Evolutionary conservation across 2,888 invertebrate genomes (phyloP), one percentile per base, ranked within the genome.

Genomic region (Pedicia rivosa): DNA sequence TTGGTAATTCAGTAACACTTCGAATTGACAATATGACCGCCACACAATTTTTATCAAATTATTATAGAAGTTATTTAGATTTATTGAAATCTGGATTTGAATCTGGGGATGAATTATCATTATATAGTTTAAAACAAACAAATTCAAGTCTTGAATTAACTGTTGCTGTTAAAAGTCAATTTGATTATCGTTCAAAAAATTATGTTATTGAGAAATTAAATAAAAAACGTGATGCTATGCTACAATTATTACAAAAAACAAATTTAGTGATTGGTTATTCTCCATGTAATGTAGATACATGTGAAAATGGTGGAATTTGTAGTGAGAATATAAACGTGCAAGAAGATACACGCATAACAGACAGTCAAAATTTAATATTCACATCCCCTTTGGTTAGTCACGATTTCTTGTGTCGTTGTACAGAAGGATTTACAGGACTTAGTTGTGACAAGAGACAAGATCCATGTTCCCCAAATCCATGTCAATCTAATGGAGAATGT

Each of bases 381-480:
- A 84, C 90, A 14, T 81, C 87, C 0, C 88, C 91, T 0, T 59
- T 74, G 28, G 72, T 92, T 0, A 66, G 69, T 7, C 80, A 87
- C 52, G 79, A 81, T 44, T 81, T 78, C 54, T 67, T 64, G 3
- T 91, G 91, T 54, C 74, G 76, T 44, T 91, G 91, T 52, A 70
- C 74, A 0, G 80, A 82, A 43, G 86, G 87, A 29, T 91, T 82
- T 53, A 81, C 78, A 10, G 91, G 91, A 1, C 66, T 67, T 2
- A 72, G 75, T 41, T 91, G 91, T 57, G 82, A 84, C 50, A 78
- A 78, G 50, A 70, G 84, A 6, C 86, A 87, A 63, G 88, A 91
- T 63, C 94, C 94, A 1, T 90, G 91, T 52, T 70, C 78, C 16
- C 86, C 87, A 2, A 87, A 81, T 55, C 92, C 91, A 4, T 95